These are phyloP conservation scores for Drosophila repleta DNA, from an alignment of 1,140 invertebrate species.

Conservation along the genomic window DNA sequence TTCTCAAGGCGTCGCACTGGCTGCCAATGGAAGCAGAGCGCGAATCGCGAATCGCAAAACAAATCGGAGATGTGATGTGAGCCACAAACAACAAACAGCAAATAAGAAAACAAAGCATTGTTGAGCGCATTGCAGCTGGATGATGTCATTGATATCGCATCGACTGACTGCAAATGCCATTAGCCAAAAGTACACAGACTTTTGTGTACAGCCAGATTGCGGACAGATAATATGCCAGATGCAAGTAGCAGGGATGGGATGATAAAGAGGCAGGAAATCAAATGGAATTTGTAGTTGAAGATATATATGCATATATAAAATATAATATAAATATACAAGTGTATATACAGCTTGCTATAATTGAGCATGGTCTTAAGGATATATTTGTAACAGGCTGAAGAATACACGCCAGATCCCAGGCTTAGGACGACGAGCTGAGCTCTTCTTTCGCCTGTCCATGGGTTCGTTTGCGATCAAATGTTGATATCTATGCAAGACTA, in stretches of 20 bases:
- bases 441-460: no score
- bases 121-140: not conserved
- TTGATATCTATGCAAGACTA: no score
- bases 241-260: not conserved
- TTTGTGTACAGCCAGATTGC: not conserved
- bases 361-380: no score
- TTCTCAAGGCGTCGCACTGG: constrained; percentile 35
- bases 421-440: no score
- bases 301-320: no score
- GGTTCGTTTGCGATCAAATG: no score
- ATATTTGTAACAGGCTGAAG: no score
- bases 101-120: constrained; percentile 2
- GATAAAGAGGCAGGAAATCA: not conserved
- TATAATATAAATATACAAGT: no score
- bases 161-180: constrained; percentile 6
- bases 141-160: constrained; percentile 14
- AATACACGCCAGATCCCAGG: no score
- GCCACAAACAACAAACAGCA: constrained; percentile 4
- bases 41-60: not conserved
- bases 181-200: not conserved
- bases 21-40: constrained; percentile 7
- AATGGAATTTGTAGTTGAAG: not conserved
- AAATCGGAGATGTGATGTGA: constrained; percentile 30
- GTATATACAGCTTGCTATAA: no score
- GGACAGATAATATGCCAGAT: not conserved